Percentiles rank a stretch among this genome's conserved stretches.
phyloP scores from a whole-genome alignment of 2,888 invertebrate genomes.

The Pollenia angustigena region DNA sequence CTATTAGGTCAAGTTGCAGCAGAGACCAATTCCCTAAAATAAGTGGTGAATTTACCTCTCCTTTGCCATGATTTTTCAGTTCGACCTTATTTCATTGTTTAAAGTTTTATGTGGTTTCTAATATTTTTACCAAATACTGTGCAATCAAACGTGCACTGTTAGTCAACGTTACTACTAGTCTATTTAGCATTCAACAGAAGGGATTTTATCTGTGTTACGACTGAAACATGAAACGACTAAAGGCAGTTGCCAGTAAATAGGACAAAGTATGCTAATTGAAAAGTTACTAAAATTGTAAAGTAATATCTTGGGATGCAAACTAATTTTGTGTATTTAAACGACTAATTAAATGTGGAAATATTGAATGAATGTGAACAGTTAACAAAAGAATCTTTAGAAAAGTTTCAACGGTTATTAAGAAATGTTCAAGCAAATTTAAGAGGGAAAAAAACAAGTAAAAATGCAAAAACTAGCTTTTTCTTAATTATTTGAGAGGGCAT shows the following conservation, averaged over 20 bases:
- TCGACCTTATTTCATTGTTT: not conserved
- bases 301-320: not conserved
- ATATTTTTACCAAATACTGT: not conserved
- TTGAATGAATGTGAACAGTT: not conserved
- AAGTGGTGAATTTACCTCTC: too few species aligned
- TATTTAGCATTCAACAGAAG: constrained; percentile 25
- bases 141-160: not conserved
- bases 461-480: too few species aligned
- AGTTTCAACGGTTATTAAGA: too few species aligned
- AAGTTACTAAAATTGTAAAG: not conserved
- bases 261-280: constrained; percentile 17
- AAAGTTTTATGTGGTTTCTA: not conserved
- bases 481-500: too few species aligned
- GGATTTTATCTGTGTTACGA: constrained; percentile 15
- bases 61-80: too few species aligned
- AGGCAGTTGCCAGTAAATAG: constrained; percentile 1
- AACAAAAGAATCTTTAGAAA: too few species aligned
- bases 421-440: too few species aligned
- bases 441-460: too few species aligned
- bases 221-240: not conserved
- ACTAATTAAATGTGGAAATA: not conserved
- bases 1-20: too few species aligned
- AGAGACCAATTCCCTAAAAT: too few species aligned
- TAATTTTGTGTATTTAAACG: not conserved
- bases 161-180: constrained; percentile 16